Conservation (phyloP, 2,888 invertebrate genomes). For the Pyrrhosoma nymphula region DNA sequence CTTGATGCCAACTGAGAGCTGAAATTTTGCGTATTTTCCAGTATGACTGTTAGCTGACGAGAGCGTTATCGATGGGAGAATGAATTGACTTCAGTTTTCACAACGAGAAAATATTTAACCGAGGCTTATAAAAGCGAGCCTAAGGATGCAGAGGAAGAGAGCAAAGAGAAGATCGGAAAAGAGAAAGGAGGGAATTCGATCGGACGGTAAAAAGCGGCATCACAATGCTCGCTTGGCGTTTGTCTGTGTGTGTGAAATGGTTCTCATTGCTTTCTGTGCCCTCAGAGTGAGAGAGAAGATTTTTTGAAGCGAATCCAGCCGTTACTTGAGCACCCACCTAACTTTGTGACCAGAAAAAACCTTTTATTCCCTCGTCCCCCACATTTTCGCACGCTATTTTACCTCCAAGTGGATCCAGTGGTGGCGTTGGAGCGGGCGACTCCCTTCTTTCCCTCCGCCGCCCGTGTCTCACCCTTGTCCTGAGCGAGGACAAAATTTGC, state of each 20-base stretch:
- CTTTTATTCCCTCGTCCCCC: constrained; percentile 22
- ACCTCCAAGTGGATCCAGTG: not conserved
- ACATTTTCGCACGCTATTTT: constrained; percentile 26
- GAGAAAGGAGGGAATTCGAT: not conserved
- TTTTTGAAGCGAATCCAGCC: constrained; percentile 56
- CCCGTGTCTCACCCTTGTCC: not conserved
- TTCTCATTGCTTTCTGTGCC: not conserved
- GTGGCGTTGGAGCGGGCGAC: not conserved
- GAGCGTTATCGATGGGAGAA: too few relatives aligned
- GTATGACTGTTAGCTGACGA: too few relatives aligned
- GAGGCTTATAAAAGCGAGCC: too few relatives aligned
- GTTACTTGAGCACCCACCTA: not conserved
- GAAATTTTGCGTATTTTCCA: too few relatives aligned
- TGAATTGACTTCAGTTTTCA: too few relatives aligned
- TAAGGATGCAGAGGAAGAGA: not conserved
- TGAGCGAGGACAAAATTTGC: constrained; percentile 48
- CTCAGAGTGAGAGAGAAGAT: not conserved
- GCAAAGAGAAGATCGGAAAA: not conserved
- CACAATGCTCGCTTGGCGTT: constrained; percentile 15
- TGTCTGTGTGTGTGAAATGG: not conserved
- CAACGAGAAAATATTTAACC: too few relatives aligned
- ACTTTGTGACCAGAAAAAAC: constrained; percentile 36
- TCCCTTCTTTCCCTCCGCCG: not conserved
- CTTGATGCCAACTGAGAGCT: too few relatives aligned
- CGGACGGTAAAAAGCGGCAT: constrained; percentile 30